Evolutionary conservation across 2,797 vertebrate genomes (phyloP), one percentile per base, ranked within the genome.

Genomic region (Mallotus villosus): DNA sequence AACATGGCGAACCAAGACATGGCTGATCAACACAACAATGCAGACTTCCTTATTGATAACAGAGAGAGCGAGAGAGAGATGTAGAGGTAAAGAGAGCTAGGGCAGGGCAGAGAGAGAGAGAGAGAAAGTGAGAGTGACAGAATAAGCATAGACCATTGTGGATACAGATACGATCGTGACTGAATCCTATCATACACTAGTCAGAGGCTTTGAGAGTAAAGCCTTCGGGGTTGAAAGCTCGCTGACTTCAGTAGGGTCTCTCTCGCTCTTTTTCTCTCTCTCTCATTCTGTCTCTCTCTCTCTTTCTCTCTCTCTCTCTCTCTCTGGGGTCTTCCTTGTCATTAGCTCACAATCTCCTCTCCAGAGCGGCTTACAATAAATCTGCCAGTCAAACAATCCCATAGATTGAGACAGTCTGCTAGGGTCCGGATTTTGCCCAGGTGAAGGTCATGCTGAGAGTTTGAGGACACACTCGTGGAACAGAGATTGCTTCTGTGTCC

Each of bases 301-400:
- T n/a, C n/a, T n/a, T n/a, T n/a, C n/a, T n/a, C n/a, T n/a, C n/a
- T n/a, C n/a, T n/a, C n/a, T n/a, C n/a, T n/a, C n/a, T n/a, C n/a
- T n/a, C n/a, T n/a, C n/a, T n/a, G n/a, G 25, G 72, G 59, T 63
- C 53, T 71, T 61, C 63, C 74, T 62, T 59, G 78, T 87, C 81
- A 84, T 84, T 83, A 84, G 77, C 71, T 70, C 78, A 83, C 88
- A 90, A 87, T 87, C 88, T 88, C 79, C 82, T 76, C 74, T 76
- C 73, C 76, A 89, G 88, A 92, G 87, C 89, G 84, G 86, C 88
- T 92, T 92, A 91, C 51, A 62, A 63, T 88, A 88, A 89, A 81
- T 83, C 86, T 78, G 81, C 61, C 76, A 76, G 70, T 73, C 58
- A 69, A 78, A 77, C 82, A 84, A 85, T 90, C 86, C 86, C 78